Base-by-base conservation (phyloP, 1,140 invertebrate genomes). In the Colletes latitarsis region DNA sequence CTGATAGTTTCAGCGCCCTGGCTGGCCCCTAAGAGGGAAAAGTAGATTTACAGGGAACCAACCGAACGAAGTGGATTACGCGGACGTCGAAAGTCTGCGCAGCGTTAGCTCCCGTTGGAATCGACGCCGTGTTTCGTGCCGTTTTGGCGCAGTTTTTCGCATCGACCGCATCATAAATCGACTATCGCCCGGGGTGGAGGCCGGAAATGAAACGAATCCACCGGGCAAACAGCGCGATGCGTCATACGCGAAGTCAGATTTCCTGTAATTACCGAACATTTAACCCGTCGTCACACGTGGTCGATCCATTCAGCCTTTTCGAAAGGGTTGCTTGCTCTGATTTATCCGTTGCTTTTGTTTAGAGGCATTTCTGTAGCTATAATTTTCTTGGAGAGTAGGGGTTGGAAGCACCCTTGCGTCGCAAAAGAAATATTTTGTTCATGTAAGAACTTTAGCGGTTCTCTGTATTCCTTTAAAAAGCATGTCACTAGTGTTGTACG, bases 1-100 rank as follows among this genome's bases (percentile, higher is more conserved):
- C 17, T 55, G 41, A 52, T 69, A 77, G 66, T 70, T 70, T 52
- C 75, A 19, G 10, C 15, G 19, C 53, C 6, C 19, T n/a, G 12
- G 52, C n/a, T 55, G n/a, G 70, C 41, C 39, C 39, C 19, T 43
- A 68, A 64, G n/a, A 55, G 41, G 15, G 41, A 66, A 78, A 87
- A 82, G 82, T 84, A 71, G 82, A 69, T 88, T 85, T 85, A 88
- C 46, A 69, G 69, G 74, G 81, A 77, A 88, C 82, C 81, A 82
- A 81, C 68, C 63, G 58, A 53, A 41, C 66, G 77, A 85, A 70
- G 58, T 73, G 86, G 83, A 88, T 86, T 85, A 84, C 53, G 63
- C 67, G 53, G 52, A 72, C 55, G 41, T n/a, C 49, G 57, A 68
- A 21, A 71, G 57, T 30, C 72, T 55, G 66, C 30, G n/a, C 19